Conservation (phyloP, 1,140 invertebrate genomes). For the Samia ricini region DNA sequence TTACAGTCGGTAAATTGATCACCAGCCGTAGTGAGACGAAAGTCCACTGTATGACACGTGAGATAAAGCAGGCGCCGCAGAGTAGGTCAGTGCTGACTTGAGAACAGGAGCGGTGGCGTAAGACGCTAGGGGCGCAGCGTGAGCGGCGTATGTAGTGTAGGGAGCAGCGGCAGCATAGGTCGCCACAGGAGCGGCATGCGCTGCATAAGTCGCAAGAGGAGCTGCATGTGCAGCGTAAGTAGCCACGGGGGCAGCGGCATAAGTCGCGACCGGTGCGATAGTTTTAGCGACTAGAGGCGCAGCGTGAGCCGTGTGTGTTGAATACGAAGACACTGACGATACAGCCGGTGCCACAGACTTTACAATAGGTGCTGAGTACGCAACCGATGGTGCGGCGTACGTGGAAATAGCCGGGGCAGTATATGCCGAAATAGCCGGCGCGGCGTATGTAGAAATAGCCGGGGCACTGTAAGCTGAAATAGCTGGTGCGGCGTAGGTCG, state of each 20-base stretch:
- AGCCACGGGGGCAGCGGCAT: constrained; percentile 33
- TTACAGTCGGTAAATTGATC: constrained; percentile 23
- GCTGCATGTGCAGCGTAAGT: constrained; percentile 28
- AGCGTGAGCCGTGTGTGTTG: constrained; percentile 31
- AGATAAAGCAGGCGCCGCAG: constrained; percentile 46
- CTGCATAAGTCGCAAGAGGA: constrained; percentile 31
- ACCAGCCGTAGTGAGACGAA: constrained; percentile 46
- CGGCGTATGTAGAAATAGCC: constrained; percentile 12
- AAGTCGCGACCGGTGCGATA: constrained; percentile 25
- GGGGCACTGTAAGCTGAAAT: constrained; percentile 20
- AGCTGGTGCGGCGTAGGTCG: constrained; percentile 15
- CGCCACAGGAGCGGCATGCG: constrained; percentile 20
- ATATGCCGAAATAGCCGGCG: constrained; percentile 15
- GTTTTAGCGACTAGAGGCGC: constrained; percentile 28
- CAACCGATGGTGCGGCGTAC: constrained; percentile 21
- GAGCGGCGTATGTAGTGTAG: constrained; percentile 26
- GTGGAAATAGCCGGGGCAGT: constrained; percentile 22
- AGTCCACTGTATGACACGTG: constrained; percentile 45
- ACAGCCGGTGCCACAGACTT: constrained; percentile 37
- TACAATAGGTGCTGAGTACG: constrained; percentile 33
- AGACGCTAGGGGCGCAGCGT: constrained; percentile 28
- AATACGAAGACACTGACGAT: constrained; percentile 41
- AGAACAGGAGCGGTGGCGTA: constrained; percentile 37
- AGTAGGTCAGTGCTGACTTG: constrained; percentile 40
- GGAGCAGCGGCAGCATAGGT: constrained; percentile 30